Base-by-base conservation (phyloP, 2,113 vertebrate genomes). In the Rhipidura dahli region DNA sequence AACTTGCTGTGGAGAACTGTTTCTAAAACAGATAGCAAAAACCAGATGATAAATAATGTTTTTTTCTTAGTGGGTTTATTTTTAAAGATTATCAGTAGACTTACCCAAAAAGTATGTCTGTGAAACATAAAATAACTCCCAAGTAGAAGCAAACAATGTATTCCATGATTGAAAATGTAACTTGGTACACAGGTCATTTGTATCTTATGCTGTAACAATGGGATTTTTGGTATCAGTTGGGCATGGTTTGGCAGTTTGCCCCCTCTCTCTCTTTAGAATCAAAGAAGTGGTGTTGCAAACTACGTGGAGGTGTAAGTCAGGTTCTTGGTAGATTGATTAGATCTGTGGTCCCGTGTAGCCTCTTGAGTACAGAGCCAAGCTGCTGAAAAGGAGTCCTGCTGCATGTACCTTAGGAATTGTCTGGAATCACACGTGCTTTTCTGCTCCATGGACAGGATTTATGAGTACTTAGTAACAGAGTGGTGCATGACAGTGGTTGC, bases 151-250 rank as follows among this genome's bases (percentile, higher is more conserved):
- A 47, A 79, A 47, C 37, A 65, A 11, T 51, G 21, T 57, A 35
- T 71, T 82, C 1, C 1, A 0, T 44, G 49, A n/a, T 33, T 0
- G 0, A 69, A 83, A 45, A 35, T 13, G 35, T 56, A 4, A 13
- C 64, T 50, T 37, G 51, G 18, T 30, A 6, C 23, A 10, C 49
- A 71, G 54, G 30, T 72, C 1, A 3, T 57, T 83, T 87, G 17
- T 69, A n/a, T 65, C 39, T 45, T n/a, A 17, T 77, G 33, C 37
- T 78, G 9, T 16, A n/a, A 47, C 42, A 60, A 75, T 0, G 1
- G 27, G 31, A 27, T 44, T 64, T 83, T 82, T 49, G 24, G 13
- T 91, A 40, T 51, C 51, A 27, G 22, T 68, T 64, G 11, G 5
- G 15, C 18, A 3, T 31, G 13, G 30, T 39, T 80, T 64, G 59